Evolutionary conservation across 2,797 vertebrate species (phyloP).

Genomic region (Pangasius djambal): DNA sequence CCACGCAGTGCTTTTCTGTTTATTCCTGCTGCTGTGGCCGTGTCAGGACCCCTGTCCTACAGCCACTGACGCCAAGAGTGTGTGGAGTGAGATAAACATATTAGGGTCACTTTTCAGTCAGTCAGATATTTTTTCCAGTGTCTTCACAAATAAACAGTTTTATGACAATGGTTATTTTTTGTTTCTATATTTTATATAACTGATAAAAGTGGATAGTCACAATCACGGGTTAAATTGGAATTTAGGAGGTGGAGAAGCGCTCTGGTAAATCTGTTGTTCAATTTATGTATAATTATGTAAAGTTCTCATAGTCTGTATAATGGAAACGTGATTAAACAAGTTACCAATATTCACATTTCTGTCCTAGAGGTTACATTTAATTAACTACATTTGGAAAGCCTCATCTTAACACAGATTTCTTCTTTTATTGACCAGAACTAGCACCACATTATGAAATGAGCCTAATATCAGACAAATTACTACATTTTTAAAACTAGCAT

Average conservation of each 20-base stretch:
- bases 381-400: not conserved
- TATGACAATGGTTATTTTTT: not conserved
- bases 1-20: slow-evolving; percentile 29
- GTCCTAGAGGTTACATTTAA: not conserved
- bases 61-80: not conserved
- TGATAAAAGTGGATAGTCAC: not conserved
- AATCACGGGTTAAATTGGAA: not conserved
- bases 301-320: no score
- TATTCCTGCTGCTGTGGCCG: slow-evolving; percentile 21
- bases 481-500: no score
- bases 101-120: not conserved
- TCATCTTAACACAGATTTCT: not conserved
- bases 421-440: no score
- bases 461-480: no score
- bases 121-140: not conserved
- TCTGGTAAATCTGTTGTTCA: no score
- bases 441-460: no score
- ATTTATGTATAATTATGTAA: no score
- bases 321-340: not conserved
- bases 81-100: not conserved
- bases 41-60: slow-evolving; percentile 39
- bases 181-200: not conserved
- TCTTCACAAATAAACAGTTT: not conserved
- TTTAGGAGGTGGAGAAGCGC: not conserved
- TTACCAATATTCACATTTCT: not conserved